Conservation (phyloP, 2,113 vertebrate species). For the Oreochromis tanganicae region DNA sequence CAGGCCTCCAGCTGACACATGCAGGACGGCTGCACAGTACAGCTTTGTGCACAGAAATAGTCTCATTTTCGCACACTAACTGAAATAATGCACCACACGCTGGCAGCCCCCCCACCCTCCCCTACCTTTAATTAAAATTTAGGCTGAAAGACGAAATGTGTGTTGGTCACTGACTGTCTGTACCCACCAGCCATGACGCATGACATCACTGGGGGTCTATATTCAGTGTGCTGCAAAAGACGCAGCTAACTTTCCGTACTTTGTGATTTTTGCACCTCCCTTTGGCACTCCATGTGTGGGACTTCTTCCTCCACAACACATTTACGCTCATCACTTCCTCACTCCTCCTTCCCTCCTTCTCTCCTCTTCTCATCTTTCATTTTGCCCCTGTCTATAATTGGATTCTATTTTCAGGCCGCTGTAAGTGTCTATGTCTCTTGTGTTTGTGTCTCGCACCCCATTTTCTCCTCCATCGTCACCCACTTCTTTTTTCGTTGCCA, state of each 20-base stretch:
- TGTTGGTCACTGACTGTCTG: background rate
- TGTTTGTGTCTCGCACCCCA: conserved; percentile 75
- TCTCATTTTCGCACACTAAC: background rate
- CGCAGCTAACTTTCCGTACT: conserved; percentile 54
- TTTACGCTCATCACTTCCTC: conserved; percentile 60
- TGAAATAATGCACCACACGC: background rate
- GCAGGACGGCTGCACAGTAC: conserved; percentile 8
- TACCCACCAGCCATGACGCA: conserved; percentile 4
- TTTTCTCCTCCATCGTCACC: conserved; percentile 73
- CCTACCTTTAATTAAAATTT: background rate
- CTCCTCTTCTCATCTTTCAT: conserved; percentile 58
- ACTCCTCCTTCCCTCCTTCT: conserved; percentile 38
- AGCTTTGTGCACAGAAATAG: conserved; percentile 1
- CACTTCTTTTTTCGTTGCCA: conserved; percentile 44
- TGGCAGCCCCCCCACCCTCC: background rate
- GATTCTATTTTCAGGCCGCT: conserved; percentile 77
- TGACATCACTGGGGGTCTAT: conserved; percentile 25
- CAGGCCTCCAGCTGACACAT: conserved; percentile 12
- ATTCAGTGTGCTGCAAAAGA: conserved; percentile 43
- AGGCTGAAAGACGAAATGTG: background rate
- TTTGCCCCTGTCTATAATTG: conserved; percentile 75
- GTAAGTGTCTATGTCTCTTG: conserved; percentile 74
- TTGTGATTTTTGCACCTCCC: conserved; percentile 57
- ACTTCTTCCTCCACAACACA: conserved; percentile 62
- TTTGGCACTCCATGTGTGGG: conserved; percentile 60